Conservation (phyloP, 2,113 vertebrate species). For the Hemiprocne comata region DNA sequence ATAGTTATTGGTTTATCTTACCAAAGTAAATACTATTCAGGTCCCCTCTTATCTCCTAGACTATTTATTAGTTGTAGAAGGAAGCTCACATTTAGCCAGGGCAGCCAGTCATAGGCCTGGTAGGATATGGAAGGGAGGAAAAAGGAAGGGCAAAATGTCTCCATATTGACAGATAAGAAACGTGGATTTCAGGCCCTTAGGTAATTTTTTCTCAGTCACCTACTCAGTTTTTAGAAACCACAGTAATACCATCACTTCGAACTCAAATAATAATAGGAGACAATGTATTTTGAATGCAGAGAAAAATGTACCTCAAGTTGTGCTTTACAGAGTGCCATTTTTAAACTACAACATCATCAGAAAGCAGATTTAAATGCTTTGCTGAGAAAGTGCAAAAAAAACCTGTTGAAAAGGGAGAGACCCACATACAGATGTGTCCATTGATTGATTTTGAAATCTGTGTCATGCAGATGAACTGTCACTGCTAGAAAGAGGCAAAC, state of each 20-base stretch:
- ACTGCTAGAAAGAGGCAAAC: neutral
- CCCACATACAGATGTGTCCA: neutral
- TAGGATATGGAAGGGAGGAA: neutral
- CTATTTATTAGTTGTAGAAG: neutral
- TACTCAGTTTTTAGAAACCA: neutral
- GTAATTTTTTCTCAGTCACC: neutral
- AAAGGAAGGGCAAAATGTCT: neutral
- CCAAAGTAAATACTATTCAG: neutral
- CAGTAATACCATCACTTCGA: neutral
- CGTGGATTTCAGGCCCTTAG: neutral
- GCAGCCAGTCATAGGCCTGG: neutral
- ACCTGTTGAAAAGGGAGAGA: neutral
- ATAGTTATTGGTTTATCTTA: conserved; percentile 13
- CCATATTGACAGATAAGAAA: neutral
- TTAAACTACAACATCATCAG: neutral
- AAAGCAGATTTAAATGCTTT: neutral
- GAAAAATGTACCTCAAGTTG: neutral
- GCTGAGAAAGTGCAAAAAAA: neutral
- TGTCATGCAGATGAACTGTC: neutral
- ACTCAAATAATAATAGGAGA: neutral
- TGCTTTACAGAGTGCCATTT: neutral
- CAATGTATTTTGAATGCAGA: neutral
- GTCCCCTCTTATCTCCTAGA: neutral
- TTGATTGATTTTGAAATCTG: neutral
- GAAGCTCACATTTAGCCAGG: neutral